These are phyloP conservation scores for Sesamia nonagrioides DNA, from an alignment of 1,140 invertebrate genomes.

Conservation along the genomic window DNA sequence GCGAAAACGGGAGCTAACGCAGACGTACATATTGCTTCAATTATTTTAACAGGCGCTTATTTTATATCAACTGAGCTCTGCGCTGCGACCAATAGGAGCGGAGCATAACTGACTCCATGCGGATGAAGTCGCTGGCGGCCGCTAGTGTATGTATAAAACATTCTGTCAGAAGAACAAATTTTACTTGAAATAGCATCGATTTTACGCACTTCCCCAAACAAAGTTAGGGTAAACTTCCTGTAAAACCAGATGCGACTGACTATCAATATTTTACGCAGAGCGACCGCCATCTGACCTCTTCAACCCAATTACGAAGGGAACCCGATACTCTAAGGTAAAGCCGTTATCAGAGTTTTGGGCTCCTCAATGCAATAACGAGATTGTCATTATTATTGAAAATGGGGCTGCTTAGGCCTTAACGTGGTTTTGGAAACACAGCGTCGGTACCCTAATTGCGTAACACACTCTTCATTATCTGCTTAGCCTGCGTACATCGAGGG, in stretches of 20 bases:
- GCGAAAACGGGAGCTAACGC: too few relatives aligned
- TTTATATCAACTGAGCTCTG: too few relatives aligned
- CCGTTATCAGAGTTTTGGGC: neutral
- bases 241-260: constrained; percentile 1
- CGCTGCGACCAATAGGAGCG: too few relatives aligned
- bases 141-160: too few relatives aligned
- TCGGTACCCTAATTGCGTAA: too few relatives aligned
- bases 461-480: too few relatives aligned
- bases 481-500: too few relatives aligned
- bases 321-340: constrained; percentile 1
- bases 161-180: neutral
- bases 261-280: constrained; percentile 9
- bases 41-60: too few relatives aligned
- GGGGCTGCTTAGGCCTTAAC: neutral
- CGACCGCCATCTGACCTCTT: constrained; percentile 3
- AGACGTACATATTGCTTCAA: too few relatives aligned
- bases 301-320: constrained; percentile 13
- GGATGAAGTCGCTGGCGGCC: too few relatives aligned
- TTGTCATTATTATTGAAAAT: constrained; percentile 7
- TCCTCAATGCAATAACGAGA: neutral
- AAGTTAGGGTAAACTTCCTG: neutral
- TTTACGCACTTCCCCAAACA: neutral
- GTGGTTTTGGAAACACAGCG: too few relatives aligned
- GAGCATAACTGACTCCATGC: too few relatives aligned
- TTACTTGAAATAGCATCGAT: neutral